phyloP scores from a whole-genome alignment of 2,888 invertebrate species.

The Phyto melanocephala region DNA sequence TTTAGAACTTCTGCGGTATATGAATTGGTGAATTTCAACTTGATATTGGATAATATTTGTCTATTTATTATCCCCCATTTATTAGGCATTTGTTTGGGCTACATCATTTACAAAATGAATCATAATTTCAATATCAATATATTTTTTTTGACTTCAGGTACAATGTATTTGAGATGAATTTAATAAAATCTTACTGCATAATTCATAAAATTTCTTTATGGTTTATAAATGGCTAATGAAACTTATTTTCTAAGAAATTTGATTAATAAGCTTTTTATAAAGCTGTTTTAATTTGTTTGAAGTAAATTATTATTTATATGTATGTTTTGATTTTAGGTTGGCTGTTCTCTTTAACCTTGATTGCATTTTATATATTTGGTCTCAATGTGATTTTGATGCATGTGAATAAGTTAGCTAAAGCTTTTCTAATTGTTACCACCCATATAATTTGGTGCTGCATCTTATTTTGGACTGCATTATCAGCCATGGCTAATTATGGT shows the following conservation, averaged over 20 bases:
- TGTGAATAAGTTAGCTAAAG: conserved; percentile 45
- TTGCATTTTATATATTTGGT: conserved; percentile 69
- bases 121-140: conserved; percentile 73
- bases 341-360: conserved; percentile 66
- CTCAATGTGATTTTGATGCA: conserved; percentile 65
- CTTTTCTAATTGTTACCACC: conserved; percentile 73
- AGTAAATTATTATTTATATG: not conserved
- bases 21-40: conserved; percentile 82
- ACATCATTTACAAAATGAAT: conserved; percentile 84
- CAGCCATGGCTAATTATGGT: conserved; percentile 79
- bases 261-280: too few relatives aligned
- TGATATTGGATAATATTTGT: conserved; percentile 87
- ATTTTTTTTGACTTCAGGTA: conserved; percentile 69
- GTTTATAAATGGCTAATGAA: too few relatives aligned
- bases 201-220: too few relatives aligned
- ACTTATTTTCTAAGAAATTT: too few relatives aligned
- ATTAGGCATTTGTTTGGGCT: conserved; percentile 86
- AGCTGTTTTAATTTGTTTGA: too few relatives aligned
- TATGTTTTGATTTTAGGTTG: conserved; percentile 67
- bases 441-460: conserved; percentile 79
- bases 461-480: conserved; percentile 79
- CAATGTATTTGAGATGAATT: conserved; percentile 18
- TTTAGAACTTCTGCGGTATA: conserved; percentile 72
- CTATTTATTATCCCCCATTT: conserved; percentile 87
- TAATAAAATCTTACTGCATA: not conserved